Evolutionary conservation across 2,113 vertebrate species (phyloP).

Genomic region (Antigone vipio): DNA sequence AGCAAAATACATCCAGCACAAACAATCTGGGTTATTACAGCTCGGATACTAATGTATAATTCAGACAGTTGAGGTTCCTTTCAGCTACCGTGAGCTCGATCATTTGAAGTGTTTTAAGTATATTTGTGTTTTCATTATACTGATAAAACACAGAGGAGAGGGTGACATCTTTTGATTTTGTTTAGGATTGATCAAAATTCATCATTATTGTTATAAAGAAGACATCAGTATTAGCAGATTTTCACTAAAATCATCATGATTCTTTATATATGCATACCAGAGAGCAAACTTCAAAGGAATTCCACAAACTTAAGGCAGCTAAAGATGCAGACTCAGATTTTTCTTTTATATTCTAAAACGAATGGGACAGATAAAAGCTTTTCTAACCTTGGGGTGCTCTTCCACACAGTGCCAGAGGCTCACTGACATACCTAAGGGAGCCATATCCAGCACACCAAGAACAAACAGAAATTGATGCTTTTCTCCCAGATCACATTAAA

Average conservation of each 20-base stretch:
- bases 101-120: neutral
- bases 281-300: slow-evolving; percentile 7
- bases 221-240: neutral
- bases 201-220: neutral
- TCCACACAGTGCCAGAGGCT: neutral
- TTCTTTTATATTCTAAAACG: neutral
- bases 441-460: neutral
- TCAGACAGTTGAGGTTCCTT: neutral
- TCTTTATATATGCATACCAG: neutral
- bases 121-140: neutral
- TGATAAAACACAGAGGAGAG: neutral
- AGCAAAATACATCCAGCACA: neutral
- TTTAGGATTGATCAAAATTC: neutral
- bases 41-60: rapidly evolving
- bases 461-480: neutral
- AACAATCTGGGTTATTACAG: neutral
- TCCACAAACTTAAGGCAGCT: neutral
- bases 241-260: neutral
- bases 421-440: neutral
- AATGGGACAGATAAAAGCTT: neutral
- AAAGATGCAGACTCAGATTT: neutral
- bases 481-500: neutral
- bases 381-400: neutral
- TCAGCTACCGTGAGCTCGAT: neutral
- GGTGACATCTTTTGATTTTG: neutral